Base-by-base conservation (phyloP, 1,140 invertebrate genomes). In the Plutomurus gul region DNA sequence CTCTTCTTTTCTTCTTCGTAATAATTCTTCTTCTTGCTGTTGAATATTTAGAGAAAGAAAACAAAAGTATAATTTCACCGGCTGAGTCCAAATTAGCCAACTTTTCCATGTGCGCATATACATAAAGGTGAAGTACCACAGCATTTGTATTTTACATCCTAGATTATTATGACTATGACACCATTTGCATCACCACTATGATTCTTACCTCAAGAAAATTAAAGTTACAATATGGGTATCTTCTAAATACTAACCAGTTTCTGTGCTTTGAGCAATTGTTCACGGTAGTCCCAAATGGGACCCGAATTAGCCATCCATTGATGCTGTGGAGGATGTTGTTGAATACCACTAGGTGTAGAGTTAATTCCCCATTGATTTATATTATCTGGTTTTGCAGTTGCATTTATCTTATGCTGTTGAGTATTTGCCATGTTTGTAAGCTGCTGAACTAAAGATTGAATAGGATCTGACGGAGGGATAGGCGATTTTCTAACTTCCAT, bases 1-100 rank as follows among this genome's bases (percentile, higher is more conserved):
- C 87, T 84, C 84, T 25, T 83, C 75, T 46, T 82, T 76, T 18
- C 77, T 22, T 27, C 78, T 71, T 36, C 80, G 47, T 20, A 78
- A 56, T 3, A 87, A 81, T 86, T 88, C 83, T 86, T 86, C 84
- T 86, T 87, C 85, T 85, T 87, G 83, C 84, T 87, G 65, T n/a
- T n/a, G n/a, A 82, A 82, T 46, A 7, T 37, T 13, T 70, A n/a
- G n/a, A 71, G 13, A 70, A 46, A 3, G n/a, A 60, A 16, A 75
- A 46, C 8, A 4, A 20, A 49, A 39, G 16, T 20, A 27, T n/a
- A n/a, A n/a, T n/a, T n/a, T n/a, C n/a, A n/a, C n/a, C n/a, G n/a
- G n/a, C n/a, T n/a, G n/a, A n/a, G n/a, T n/a, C n/a, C n/a, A n/a
- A n/a, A n/a, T n/a, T n/a, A n/a, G n/a, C n/a, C n/a, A n/a, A n/a